Evolutionary conservation across 2,113 vertebrate genomes (phyloP), one percentile per base, ranked within the genome.

Genomic region (Elachura formosa): DNA sequence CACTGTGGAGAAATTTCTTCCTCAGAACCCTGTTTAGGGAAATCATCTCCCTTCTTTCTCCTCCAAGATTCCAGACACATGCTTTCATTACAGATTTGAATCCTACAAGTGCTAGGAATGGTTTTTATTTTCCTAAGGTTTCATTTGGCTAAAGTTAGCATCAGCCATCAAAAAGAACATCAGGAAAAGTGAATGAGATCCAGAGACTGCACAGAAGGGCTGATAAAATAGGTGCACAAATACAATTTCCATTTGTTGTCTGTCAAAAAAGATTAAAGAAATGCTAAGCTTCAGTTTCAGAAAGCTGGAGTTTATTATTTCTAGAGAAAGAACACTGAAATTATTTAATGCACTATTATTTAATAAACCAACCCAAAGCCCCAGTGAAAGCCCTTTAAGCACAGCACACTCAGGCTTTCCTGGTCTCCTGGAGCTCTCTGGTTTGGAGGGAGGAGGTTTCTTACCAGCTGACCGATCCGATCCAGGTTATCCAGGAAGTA

Each of bases 401-500:
- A 26, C 2, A 78, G 74, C 58, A 56, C 40, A 25, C 7, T 13
- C 54, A 61, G 58, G 82, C 12, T 55, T 22, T n/a, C 22, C 38
- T 2, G 17, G 40, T n/a, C 15, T 22, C 43, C 9, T 34, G 40
- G 33, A 66, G 59, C 41, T 45, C 41, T 45, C 29, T 38, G 52
- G 17, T 22, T 38, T 41, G 86, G 52, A 51, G 55, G 66, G 58
- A 55, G 34, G 19, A 89, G 67, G 23, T 21, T 23, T 22, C 99
- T 99, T 97, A 99, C 99, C 98, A 99, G 98, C 91, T 99, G 98
- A 87, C 99, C 99, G 3, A 99, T 99, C n/a, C 98, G 98, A 97
- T 99, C 99, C 98, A 99, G 97, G 97, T 99, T 99, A 95, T 99
- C 99, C 98, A 99, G 97, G 97, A 99, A 99, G 97, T 99, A 99